Conservation (phyloP, 2,113 vertebrate species). For the Corvus hawaiiensis region DNA sequence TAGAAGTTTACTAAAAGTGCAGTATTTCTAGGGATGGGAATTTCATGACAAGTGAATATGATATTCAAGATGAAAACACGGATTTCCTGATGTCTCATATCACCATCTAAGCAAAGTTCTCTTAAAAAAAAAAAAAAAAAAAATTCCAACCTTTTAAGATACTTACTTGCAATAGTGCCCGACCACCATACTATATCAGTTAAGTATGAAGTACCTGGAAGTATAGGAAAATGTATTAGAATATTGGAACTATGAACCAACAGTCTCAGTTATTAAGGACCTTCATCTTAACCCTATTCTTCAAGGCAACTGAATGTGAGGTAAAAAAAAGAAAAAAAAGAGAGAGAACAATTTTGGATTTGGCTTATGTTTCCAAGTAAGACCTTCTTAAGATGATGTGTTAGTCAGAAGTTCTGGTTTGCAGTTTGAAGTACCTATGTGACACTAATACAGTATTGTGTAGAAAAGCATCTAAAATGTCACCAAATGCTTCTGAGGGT, state of each 20-base stretch:
- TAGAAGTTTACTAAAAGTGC: background rate
- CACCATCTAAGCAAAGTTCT: background rate
- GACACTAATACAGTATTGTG: accelerated
- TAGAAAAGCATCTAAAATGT: background rate
- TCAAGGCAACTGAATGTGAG: background rate
- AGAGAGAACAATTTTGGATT: background rate
- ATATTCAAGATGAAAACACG: background rate
- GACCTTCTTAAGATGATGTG: background rate
- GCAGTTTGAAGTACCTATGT: background rate
- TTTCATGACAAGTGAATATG: background rate
- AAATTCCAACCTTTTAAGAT: background rate
- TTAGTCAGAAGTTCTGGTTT: background rate
- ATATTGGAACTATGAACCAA: background rate
- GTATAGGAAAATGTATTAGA: background rate
- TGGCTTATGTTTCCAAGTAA: background rate
- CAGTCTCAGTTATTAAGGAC: background rate
- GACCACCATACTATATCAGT: constrained; percentile 92
- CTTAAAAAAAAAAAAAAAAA: background rate
- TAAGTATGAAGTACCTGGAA: constrained; percentile 85
- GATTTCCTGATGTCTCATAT: background rate
- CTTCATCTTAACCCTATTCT: background rate
- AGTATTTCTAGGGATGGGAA: background rate
- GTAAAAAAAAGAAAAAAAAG: background rate
- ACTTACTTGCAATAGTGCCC: constrained; percentile 94
- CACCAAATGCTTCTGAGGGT: background rate